These are phyloP conservation scores for Osedax frankpressi DNA, from an alignment of 2,888 invertebrate genomes.

Conservation along the genomic window DNA sequence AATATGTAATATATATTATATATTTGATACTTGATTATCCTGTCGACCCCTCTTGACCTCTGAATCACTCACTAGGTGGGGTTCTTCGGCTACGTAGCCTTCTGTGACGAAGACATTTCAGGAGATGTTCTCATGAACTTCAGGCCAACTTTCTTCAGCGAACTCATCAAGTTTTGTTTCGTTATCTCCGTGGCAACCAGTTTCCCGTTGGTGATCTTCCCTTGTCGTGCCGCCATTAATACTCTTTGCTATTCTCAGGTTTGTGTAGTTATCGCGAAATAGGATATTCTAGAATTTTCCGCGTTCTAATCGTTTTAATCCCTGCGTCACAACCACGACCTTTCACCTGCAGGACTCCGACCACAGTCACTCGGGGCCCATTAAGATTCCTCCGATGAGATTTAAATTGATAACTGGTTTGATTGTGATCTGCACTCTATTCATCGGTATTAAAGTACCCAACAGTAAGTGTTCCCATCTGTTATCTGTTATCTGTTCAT, in stretches of 20 bases:
- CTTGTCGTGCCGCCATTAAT: slow-evolving; percentile 81
- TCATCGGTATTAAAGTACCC: slow-evolving; percentile 73
- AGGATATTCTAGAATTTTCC: no score
- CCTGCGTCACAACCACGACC: no score
- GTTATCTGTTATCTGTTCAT: no score
- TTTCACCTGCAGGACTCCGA: not conserved
- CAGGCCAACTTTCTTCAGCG: slow-evolving; percentile 62
- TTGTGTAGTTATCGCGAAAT: no score
- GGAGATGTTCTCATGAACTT: slow-evolving; percentile 84
- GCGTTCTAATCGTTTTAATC: no score
- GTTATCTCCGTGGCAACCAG: slow-evolving; percentile 86
- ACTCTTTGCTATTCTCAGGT: slow-evolving; percentile 76
- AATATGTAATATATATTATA: not conserved
- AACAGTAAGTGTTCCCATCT: slow-evolving; percentile 56
- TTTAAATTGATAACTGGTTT: slow-evolving; percentile 70
- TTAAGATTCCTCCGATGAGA: slow-evolving; percentile 62
- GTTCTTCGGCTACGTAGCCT: slow-evolving; percentile 81
- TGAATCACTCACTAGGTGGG: slow-evolving; percentile 59
- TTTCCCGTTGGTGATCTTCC: slow-evolving; percentile 90
- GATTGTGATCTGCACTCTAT: slow-evolving; percentile 63
- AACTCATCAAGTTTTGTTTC: slow-evolving; percentile 84
- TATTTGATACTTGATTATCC: not conserved
- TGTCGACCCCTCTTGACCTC: not conserved
- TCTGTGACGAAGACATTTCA: slow-evolving; percentile 52
- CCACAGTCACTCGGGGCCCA: slow-evolving; percentile 26